Percentiles rank a stretch among this genome's conserved stretches.
Evolutionary conservation across 2,888 invertebrate species (phyloP).

Genomic region (Diloba caeruleocephala): DNA sequence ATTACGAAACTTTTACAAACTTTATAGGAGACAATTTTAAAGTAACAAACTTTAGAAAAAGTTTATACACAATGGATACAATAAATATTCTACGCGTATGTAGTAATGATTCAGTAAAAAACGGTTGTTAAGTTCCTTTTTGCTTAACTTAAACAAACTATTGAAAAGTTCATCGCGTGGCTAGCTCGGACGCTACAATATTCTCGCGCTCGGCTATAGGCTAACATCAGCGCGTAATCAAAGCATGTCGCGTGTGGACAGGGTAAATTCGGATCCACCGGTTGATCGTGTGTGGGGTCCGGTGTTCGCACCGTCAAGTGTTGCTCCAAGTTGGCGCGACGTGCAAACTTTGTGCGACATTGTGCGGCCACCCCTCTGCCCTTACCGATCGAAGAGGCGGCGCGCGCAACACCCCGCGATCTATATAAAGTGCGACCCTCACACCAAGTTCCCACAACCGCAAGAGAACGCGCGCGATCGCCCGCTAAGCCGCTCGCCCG

Average conservation of each 20-base stretch:
- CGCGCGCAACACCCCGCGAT: slow-evolving; percentile 79
- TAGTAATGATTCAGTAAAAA: background rate
- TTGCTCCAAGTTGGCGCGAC: slow-evolving; percentile 75
- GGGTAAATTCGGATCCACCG: slow-evolving; percentile 69
- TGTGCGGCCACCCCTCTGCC: slow-evolving; percentile 65
- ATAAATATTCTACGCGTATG: background rate
- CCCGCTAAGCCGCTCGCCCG: slow-evolving; percentile 85
- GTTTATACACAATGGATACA: too few species aligned
- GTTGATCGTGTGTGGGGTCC: slow-evolving; percentile 74
- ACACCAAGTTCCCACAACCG: slow-evolving; percentile 86
- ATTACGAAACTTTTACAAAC: slow-evolving; percentile 29
- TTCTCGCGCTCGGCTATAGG: slow-evolving; percentile 22
- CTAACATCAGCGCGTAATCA: slow-evolving; percentile 30
- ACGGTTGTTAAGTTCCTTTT: slow-evolving; percentile 11
- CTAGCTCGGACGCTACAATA: slow-evolving; percentile 10
- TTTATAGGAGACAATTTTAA: slow-evolving; percentile 15
- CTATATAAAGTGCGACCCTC: slow-evolving; percentile 85
- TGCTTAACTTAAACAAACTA: slow-evolving; percentile 28
- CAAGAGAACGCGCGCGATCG: slow-evolving; percentile 89
- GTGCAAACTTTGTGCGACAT: slow-evolving; percentile 77
- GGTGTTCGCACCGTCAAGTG: slow-evolving; percentile 69
- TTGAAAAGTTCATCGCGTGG: slow-evolving; percentile 26
- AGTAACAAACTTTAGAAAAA: slow-evolving; percentile 9
- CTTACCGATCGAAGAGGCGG: slow-evolving; percentile 80
- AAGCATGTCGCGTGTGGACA: slow-evolving; percentile 49